Evolutionary conservation across 2,113 vertebrate genomes (phyloP).

Genomic region (Thinocorus orbignyianus): DNA sequence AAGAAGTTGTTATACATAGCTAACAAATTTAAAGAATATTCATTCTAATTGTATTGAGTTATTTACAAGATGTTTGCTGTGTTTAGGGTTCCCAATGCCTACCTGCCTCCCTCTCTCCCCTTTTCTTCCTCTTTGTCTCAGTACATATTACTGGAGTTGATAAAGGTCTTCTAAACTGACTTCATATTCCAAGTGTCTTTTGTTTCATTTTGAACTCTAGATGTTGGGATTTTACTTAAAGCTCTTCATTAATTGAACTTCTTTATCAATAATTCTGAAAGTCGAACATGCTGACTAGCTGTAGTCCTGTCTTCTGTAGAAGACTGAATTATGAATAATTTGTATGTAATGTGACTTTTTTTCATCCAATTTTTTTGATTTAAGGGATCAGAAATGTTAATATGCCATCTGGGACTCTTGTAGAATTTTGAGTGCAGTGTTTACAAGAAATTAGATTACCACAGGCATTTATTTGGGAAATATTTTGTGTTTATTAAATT

Average conservation of each 20-base stretch:
- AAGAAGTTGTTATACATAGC: neutral
- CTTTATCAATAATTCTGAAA: constrained; percentile 12
- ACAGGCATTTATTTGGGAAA: constrained; percentile 79
- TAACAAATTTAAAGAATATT: neutral
- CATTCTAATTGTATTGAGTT: neutral
- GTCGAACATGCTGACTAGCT: neutral
- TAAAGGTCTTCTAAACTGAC: neutral
- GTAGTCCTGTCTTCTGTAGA: neutral
- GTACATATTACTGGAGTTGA: neutral
- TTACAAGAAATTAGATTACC: constrained; percentile 80
- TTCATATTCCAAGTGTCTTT: neutral
- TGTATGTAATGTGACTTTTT: neutral
- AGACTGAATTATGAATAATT: constrained; percentile 29
- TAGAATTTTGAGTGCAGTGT: constrained; percentile 59
- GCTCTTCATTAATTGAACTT: neutral
- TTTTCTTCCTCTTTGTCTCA: neutral
- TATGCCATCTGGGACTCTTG: constrained; percentile 70
- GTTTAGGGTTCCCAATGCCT: neutral
- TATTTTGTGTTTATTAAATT: constrained; percentile 80
- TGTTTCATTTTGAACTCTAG: neutral
- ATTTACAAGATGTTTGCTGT: neutral
- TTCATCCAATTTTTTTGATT: constrained; percentile 20
- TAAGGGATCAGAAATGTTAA: constrained; percentile 61
- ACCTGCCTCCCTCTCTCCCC: neutral
- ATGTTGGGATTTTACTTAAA: constrained; percentile 28